Conservation (phyloP, 1,140 invertebrate genomes). For the Neodiprion fabricii region DNA sequence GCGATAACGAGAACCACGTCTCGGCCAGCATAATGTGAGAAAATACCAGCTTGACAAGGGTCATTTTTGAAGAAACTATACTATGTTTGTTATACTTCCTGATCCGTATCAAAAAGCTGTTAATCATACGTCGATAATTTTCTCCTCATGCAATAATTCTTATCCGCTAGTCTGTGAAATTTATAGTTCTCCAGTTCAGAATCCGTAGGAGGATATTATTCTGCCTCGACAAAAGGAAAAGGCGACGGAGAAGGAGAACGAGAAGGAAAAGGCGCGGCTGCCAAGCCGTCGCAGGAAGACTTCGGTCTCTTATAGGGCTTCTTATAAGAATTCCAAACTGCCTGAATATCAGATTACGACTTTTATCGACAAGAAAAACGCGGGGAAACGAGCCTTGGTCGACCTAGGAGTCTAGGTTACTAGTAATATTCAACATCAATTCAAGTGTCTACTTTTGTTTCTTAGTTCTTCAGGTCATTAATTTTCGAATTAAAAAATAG, state of each 20-base stretch:
- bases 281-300: constrained; percentile 1
- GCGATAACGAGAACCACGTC: neutral
- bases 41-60: no score
- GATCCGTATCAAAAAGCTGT: neutral
- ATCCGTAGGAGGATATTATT: neutral
- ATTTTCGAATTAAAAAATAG: no score
- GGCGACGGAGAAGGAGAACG: neutral
- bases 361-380: neutral
- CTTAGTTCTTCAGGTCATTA: no score
- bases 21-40: no score
- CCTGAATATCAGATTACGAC: constrained; percentile 47
- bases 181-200: neutral
- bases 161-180: no score
- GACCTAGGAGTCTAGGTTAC: neutral
- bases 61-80: no score
- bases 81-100: neutral
- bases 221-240: neutral
- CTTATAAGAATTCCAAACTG: constrained; percentile 55
- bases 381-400: neutral
- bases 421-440: no score
- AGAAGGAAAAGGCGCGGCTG: no score
- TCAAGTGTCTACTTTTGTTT: no score
- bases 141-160: no score
- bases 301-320: constrained; percentile 41
- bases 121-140: no score